A percentile compares a stretch with the other conserved stretches of the same genome.
Evolutionary conservation across 2,113 vertebrate genomes (phyloP).

Genomic region (Oreochromis niloticus): DNA sequence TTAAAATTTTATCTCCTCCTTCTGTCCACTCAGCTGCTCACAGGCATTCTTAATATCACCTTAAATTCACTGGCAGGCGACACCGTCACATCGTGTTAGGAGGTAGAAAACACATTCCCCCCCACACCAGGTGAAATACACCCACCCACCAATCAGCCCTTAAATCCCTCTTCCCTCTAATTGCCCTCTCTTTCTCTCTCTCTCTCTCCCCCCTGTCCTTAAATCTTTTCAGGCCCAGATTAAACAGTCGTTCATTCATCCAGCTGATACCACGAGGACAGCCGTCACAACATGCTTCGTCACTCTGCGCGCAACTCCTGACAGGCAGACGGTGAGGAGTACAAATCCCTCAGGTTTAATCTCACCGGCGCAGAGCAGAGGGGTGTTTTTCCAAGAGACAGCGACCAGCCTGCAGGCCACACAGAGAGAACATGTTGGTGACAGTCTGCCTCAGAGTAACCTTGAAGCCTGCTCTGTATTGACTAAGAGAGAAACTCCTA

Average conservation of each 20-base stretch:
- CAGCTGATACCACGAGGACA: conserved; percentile 37
- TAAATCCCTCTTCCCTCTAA: conserved; percentile 5
- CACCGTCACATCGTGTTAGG: not conserved
- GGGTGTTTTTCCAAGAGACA: conserved; percentile 4
- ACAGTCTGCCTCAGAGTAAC: not conserved
- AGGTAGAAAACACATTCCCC: not conserved
- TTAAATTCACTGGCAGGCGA: not conserved
- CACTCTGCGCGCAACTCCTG: conserved; percentile 19
- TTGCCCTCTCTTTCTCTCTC: not conserved
- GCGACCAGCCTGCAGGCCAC: conserved; percentile 13
- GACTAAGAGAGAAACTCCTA: conserved; percentile 26
- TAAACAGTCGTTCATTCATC: conserved; percentile 33
- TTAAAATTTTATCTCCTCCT: conserved; percentile 55
- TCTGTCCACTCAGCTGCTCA: conserved; percentile 43
- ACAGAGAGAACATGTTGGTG: not conserved
- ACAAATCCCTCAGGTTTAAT: conserved; percentile 57
- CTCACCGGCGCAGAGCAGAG: not conserved
- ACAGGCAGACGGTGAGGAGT: conserved; percentile 43
- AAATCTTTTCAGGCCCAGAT: conserved; percentile 48
- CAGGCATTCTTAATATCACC: not conserved
- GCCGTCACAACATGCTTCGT: conserved; percentile 55
- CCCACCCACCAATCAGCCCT: not conserved
- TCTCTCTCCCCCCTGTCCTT: not conserved
- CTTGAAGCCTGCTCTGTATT: conserved; percentile 19
- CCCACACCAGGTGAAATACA: not conserved